Conservation (phyloP, 2,797 vertebrate genomes). For the Nyctibius grandis region DNA sequence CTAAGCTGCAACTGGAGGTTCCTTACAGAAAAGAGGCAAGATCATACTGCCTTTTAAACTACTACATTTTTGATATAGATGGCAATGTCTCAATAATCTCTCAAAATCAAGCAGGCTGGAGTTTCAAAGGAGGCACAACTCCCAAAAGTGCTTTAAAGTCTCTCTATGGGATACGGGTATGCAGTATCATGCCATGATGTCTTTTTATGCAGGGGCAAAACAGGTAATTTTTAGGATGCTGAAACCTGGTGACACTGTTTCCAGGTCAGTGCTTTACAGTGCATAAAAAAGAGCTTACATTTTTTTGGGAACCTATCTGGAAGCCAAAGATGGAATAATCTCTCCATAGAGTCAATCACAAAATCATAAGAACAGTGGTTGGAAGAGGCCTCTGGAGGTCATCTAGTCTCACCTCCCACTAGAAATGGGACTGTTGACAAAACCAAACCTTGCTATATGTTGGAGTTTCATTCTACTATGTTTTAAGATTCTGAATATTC, state of each 20-base stretch:
- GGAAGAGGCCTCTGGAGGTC: background rate
- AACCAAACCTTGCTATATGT: background rate
- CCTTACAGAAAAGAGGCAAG: background rate
- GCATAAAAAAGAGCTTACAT: background rate
- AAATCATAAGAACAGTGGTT: background rate
- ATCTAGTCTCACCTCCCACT: background rate
- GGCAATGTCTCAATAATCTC: background rate
- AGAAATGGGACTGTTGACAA: background rate
- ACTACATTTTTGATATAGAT: background rate
- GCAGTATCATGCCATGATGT: background rate
- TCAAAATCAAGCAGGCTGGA: background rate
- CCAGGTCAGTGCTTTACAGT: background rate
- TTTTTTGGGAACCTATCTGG: background rate
- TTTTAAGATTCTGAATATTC: background rate
- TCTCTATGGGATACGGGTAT: background rate
- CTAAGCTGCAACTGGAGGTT: background rate
- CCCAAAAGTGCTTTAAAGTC: background rate
- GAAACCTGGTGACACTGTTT: background rate
- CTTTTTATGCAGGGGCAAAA: background rate
- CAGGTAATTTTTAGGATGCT: background rate
- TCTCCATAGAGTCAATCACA: background rate
- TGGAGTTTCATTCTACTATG: background rate
- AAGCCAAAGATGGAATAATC: background rate
- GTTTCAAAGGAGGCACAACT: background rate
- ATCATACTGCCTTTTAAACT: background rate